Percentiles rank a stretch among this genome's conserved stretches.
Conservation (phyloP, 2,888 invertebrate species). For the Lepas anatifera region DNA sequence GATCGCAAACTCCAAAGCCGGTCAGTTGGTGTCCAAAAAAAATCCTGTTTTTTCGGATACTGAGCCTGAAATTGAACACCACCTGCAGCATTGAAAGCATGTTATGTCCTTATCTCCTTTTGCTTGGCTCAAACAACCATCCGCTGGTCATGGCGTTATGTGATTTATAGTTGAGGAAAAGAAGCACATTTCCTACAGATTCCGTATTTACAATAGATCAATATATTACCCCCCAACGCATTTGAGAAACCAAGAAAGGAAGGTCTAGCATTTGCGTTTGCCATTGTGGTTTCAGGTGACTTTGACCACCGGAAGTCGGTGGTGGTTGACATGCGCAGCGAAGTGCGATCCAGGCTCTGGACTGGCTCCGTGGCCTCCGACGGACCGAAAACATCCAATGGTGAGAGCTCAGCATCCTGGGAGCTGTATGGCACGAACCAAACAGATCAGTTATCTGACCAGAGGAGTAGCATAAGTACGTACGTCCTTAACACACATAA, state of each 20-base stretch:
- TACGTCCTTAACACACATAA: too few species aligned
- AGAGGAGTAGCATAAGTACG: too few species aligned
- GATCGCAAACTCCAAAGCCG: conserved; percentile 35
- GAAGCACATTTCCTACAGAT: too few species aligned
- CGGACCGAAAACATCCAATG: not conserved
- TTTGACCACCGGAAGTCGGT: conserved; percentile 9
- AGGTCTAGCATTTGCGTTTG: conserved; percentile 11
- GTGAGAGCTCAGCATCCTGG: not conserved
- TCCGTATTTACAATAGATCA: not conserved
- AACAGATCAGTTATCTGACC: too few species aligned
- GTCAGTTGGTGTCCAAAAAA: conserved; percentile 5
- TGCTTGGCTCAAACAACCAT: too few species aligned
- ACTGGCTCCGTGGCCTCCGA: not conserved
- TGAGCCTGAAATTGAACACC: too few species aligned
- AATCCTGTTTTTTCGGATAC: not conserved
- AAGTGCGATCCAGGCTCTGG: not conserved
- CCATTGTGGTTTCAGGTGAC: not conserved
- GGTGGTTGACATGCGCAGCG: not conserved
- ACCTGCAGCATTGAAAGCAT: too few species aligned
- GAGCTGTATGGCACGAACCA: not conserved
- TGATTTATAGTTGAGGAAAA: too few species aligned
- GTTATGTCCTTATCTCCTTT: too few species aligned
- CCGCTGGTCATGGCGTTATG: too few species aligned
- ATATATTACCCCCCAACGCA: not conserved
- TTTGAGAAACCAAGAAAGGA: conserved; percentile 13